Conservation (phyloP, 2,797 vertebrate genomes). For the Gallinago solitaria region DNA sequence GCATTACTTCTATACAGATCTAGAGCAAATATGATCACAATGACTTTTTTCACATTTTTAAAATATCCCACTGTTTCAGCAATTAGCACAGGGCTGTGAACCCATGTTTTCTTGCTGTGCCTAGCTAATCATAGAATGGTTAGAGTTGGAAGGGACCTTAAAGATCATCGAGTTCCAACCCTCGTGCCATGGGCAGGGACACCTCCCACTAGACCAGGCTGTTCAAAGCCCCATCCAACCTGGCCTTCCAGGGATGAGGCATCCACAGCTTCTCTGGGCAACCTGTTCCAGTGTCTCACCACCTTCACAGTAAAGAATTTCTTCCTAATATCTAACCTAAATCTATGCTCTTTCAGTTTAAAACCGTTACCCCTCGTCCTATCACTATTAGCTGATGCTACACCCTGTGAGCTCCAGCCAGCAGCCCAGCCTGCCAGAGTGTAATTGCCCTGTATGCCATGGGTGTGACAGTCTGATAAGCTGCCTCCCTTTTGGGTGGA, state of each 20-base stretch:
- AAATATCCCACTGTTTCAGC: neutral
- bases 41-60: neutral
- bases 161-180: neutral
- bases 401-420: neutral
- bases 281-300: neutral
- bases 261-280: neutral
- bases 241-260: neutral
- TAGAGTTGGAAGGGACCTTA: neutral
- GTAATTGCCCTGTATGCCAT: neutral
- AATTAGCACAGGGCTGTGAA: neutral
- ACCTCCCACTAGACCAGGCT: neutral
- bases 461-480: fast-evolving
- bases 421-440: neutral
- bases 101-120: neutral
- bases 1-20: neutral
- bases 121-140: neutral
- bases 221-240: neutral
- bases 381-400: neutral
- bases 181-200: neutral
- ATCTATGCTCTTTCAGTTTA: neutral
- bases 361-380: neutral
- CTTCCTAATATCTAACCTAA: neutral
- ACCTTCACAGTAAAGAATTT: neutral
- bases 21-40: neutral
- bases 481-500: neutral